Conservation (phyloP, 2,113 vertebrate genomes). For the Tyrannus savana region DNA sequence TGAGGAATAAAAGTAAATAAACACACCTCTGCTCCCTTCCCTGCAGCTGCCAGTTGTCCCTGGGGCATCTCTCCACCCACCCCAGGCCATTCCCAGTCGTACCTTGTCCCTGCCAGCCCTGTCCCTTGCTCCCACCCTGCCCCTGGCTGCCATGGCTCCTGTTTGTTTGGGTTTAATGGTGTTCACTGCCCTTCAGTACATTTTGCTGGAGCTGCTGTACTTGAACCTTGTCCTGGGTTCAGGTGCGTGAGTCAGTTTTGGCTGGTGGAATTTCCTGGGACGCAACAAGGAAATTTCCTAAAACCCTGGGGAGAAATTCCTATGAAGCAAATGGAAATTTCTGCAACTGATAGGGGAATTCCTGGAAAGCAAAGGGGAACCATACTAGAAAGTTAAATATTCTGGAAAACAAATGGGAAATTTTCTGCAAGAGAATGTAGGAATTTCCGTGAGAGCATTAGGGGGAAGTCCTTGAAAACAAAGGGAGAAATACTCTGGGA, state of each 20-base stretch:
- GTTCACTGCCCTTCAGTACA: not conserved
- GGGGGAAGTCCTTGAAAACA: not conserved
- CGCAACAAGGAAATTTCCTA: not conserved
- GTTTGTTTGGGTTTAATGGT: not conserved
- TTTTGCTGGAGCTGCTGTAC: not conserved
- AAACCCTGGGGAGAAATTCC: not conserved
- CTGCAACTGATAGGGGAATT: not conserved
- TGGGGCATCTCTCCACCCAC: not conserved
- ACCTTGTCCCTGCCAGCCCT: not conserved
- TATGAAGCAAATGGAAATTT: not conserved
- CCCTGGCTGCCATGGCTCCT: not conserved
- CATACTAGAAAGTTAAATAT: not conserved
- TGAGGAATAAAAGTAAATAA: not conserved
- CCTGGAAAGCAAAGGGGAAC: not conserved
- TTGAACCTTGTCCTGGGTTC: not conserved
- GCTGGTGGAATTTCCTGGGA: not conserved
- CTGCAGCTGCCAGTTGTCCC: not conserved
- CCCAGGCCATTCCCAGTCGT: accelerated
- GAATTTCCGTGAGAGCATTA: not conserved
- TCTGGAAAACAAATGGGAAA: not conserved
- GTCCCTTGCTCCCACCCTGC: not conserved
- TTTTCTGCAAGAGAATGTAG: not conserved
- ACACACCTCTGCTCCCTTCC: not conserved
- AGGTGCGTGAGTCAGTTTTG: not conserved
- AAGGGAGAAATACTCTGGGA: not conserved